phyloP scores from a whole-genome alignment of 2,888 invertebrate genomes.

The Volucella inanis region DNA sequence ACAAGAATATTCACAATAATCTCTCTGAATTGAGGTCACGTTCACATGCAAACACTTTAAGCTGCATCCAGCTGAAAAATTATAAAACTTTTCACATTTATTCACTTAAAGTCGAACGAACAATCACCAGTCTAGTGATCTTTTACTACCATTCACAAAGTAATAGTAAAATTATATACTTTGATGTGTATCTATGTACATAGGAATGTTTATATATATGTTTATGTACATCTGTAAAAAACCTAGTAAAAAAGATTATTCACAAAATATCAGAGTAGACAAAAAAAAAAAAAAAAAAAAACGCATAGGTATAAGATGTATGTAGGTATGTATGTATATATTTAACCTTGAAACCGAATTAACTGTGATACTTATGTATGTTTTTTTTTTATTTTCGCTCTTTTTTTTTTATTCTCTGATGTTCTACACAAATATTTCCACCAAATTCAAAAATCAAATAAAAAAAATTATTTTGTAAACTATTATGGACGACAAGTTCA shows the following conservation, averaged over 20 bases:
- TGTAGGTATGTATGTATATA: background rate
- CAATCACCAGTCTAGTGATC: background rate
- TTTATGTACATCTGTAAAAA: slow-evolving; percentile 4
- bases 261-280: slow-evolving; percentile 22
- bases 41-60: slow-evolving; percentile 15
- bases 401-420: slow-evolving; percentile 3
- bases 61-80: slow-evolving; percentile 33
- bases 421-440: background rate
- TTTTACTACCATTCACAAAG: too few species aligned
- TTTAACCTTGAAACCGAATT: slow-evolving; percentile 67
- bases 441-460: background rate
- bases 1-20: slow-evolving; percentile 17
- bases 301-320: slow-evolving; percentile 23
- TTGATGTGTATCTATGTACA: background rate
- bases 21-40: slow-evolving; percentile 30
- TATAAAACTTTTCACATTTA: slow-evolving; percentile 16
- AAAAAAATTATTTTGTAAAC: too few species aligned
- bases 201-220: background rate
- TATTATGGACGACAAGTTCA: too few species aligned
- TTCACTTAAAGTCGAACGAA: slow-evolving; percentile 20
- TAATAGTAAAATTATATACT: background rate
- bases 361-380: slow-evolving; percentile 51
- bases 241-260: slow-evolving; percentile 15
- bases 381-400: background rate
- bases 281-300: slow-evolving; percentile 8